A percentile compares a stretch with the other conserved stretches of the same genome.
These are phyloP conservation scores for Drosophila ohnishii DNA, from an alignment of 1,140 invertebrate species.

Conservation along the genomic window DNA sequence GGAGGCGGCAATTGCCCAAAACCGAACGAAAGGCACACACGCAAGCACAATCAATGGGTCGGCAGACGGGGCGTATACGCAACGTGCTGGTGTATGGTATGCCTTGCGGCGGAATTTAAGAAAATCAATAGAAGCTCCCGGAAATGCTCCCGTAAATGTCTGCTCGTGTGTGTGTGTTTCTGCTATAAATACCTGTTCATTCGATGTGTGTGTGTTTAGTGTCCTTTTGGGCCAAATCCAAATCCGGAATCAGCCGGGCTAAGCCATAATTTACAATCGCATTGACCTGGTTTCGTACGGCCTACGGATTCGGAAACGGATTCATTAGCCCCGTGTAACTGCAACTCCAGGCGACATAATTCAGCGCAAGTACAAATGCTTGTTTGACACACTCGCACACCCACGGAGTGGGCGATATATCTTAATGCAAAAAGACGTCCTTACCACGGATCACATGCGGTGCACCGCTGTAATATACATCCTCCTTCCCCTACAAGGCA, in stretches of 20 bases:
- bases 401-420: slow-evolving; percentile 60
- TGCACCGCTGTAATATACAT: slow-evolving; percentile 50
- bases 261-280: slow-evolving; percentile 65
- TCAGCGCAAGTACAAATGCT: slow-evolving; percentile 75
- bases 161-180: slow-evolving; percentile 3
- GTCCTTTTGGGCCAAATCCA: slow-evolving; percentile 22
- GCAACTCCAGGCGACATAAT: slow-evolving; percentile 59
- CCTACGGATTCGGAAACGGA: slow-evolving; percentile 16
- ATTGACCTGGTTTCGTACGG: slow-evolving; percentile 59
- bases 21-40: slow-evolving; percentile 24
- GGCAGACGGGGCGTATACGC: slow-evolving; percentile 31
- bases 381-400: slow-evolving; percentile 42
- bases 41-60: slow-evolving; percentile 36
- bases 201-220: slow-evolving; percentile 1
- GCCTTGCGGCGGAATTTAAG: slow-evolving; percentile 32
- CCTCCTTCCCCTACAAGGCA: not conserved
- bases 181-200: slow-evolving; percentile 33
- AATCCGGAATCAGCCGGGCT: slow-evolving; percentile 26
- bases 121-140: slow-evolving; percentile 36
- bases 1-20: slow-evolving; percentile 27
- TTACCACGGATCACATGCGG: slow-evolving; percentile 56
- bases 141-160: slow-evolving; percentile 8
- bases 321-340: slow-evolving; percentile 64
- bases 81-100: slow-evolving; percentile 14
- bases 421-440: slow-evolving; percentile 53